A percentile compares a stretch with the other conserved stretches of the same genome.
These are phyloP conservation scores for Eurois occulta DNA, from an alignment of 2,888 invertebrate genomes.

Conservation along the genomic window DNA sequence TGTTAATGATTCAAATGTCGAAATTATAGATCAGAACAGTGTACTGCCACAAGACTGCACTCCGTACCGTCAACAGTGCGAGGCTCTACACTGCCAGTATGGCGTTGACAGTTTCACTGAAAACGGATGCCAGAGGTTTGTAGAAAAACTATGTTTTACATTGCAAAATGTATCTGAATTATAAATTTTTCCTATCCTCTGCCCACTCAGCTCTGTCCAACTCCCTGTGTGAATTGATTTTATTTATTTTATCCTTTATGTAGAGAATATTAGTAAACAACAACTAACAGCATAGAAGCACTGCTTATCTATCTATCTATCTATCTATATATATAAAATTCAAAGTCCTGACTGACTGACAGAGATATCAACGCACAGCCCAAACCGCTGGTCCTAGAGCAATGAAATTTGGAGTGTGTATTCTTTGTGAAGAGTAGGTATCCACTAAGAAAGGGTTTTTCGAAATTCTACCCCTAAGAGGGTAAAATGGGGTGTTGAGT, in stretches of 20 bases:
- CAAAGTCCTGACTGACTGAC: too few relatives aligned
- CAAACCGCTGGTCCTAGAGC: too few relatives aligned
- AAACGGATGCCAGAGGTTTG: conserved; percentile 79
- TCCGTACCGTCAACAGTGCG: conserved; percentile 91
- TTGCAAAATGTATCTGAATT: background rate
- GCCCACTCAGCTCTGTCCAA: background rate
- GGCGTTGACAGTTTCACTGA: conserved; percentile 89
- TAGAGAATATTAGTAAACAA: background rate
- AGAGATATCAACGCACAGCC: too few relatives aligned
- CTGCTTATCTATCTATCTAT: too few relatives aligned
- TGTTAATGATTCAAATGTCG: conserved; percentile 9
- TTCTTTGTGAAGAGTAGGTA: too few relatives aligned
- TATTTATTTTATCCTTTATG: background rate
- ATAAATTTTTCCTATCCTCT: background rate
- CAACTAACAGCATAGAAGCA: background rate
- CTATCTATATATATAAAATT: too few relatives aligned
- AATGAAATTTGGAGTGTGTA: too few relatives aligned
- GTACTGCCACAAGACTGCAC: conserved; percentile 87
- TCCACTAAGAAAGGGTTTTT: too few relatives aligned
- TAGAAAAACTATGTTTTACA: conserved; percentile 1
- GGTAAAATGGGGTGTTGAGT: too few relatives aligned
- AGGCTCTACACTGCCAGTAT: conserved; percentile 92
- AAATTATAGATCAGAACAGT: conserved; percentile 31
- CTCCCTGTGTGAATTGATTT: background rate
- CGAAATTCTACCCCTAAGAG: too few relatives aligned